These are phyloP conservation scores for Idaea biselata DNA, from an alignment of 2,888 invertebrate species.

Conservation along the genomic window DNA sequence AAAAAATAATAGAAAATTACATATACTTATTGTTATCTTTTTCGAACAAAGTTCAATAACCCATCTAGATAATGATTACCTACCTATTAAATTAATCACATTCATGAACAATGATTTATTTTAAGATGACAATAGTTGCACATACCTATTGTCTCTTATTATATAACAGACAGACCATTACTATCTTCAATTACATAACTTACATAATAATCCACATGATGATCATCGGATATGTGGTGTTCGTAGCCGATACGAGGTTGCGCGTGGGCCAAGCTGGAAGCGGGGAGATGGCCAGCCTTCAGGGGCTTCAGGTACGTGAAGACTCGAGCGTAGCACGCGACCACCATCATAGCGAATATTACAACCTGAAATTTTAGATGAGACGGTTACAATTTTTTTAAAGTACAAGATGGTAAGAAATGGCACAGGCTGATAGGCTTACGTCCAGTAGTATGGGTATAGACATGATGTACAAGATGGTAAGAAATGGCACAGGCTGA, in stretches of 20 bases:
- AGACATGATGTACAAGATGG: background rate
- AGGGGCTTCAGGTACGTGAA: slow-evolving; percentile 40
- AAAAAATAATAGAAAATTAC: too few relatives aligned
- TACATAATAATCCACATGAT: slow-evolving; percentile 84
- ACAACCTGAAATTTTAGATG: slow-evolving; percentile 40
- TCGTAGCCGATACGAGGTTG: slow-evolving; percentile 52
- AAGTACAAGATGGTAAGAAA: background rate
- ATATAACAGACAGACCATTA: too few relatives aligned
- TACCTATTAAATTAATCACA: too few relatives aligned
- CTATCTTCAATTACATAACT: slow-evolving; percentile 41
- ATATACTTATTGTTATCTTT: too few relatives aligned
- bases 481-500: background rate
- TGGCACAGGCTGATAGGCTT: too few relatives aligned
- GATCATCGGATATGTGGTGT: slow-evolving; percentile 68
- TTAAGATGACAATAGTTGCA: too few relatives aligned
- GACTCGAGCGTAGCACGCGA: slow-evolving; percentile 54
- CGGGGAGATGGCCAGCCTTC: slow-evolving; percentile 46
- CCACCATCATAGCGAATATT: slow-evolving; percentile 46
- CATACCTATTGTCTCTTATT: too few relatives aligned
- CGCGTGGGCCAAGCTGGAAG: slow-evolving; percentile 42
- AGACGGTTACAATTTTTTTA: background rate
- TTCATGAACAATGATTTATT: too few relatives aligned
- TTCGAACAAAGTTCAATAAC: too few relatives aligned
- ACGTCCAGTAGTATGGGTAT: too few relatives aligned
- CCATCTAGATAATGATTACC: too few relatives aligned